A percentile compares a stretch with the other conserved stretches of the same genome.
Evolutionary conservation across 2,888 invertebrate species (phyloP).

Genomic region (Pachymerium ferrugineum): DNA sequence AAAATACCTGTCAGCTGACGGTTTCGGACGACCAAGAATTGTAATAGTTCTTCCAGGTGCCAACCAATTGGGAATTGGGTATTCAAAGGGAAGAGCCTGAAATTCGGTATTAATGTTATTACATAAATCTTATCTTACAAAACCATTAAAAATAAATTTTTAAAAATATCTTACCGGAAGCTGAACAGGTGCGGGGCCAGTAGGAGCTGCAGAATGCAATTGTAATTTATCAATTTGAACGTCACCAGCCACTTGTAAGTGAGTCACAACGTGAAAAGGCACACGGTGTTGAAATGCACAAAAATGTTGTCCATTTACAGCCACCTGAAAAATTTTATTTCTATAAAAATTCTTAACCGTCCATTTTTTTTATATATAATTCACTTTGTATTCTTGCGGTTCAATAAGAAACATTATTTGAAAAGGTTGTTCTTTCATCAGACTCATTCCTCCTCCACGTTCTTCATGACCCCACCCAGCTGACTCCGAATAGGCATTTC

Average conservation of each 20-base stretch:
- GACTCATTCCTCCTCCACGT: slow-evolving; percentile 48
- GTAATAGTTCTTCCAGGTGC: not conserved
- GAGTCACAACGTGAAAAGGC: not conserved
- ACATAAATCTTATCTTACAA: no score
- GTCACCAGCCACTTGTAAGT: not conserved
- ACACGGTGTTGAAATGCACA: not conserved
- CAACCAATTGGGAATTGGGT: not conserved
- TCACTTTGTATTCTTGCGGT: slow-evolving; percentile 46
- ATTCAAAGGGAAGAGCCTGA: not conserved
- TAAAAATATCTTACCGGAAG: no score
- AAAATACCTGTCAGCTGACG: not conserved
- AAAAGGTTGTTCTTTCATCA: slow-evolving; percentile 45
- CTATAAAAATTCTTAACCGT: no score
- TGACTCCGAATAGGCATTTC: slow-evolving; percentile 61
- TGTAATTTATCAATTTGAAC: slow-evolving; percentile 44
- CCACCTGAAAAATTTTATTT: slow-evolving; percentile 34
- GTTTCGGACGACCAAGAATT: not conserved
- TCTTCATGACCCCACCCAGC: slow-evolving; percentile 67
- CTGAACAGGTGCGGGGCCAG: no score
- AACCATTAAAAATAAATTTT: no score
- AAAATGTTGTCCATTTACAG: not conserved
- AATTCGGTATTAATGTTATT: not conserved
- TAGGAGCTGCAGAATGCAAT: no score
- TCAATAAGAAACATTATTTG: slow-evolving; percentile 59
- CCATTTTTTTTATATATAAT: not conserved